These are phyloP conservation scores for Argyresthia albistria DNA, from an alignment of 2,888 invertebrate genomes.

Conservation along the genomic window DNA sequence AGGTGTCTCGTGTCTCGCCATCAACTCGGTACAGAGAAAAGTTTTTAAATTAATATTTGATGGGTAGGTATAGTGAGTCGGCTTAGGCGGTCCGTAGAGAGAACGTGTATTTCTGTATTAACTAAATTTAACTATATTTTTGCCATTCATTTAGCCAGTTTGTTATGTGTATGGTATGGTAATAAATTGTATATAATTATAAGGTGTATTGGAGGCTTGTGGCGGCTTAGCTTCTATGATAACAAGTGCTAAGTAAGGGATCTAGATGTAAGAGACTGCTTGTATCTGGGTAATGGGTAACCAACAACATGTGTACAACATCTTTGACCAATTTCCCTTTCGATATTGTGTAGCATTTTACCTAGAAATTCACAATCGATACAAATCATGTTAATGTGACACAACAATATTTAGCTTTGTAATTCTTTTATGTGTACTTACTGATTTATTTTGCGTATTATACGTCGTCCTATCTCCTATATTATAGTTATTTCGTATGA, in stretches of 20 bases:
- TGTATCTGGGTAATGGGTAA: slow-evolving; percentile 38
- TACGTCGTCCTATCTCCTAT: slow-evolving; percentile 39
- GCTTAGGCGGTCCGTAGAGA: slow-evolving; percentile 17
- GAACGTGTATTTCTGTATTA: slow-evolving; percentile 34
- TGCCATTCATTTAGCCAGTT: slow-evolving; percentile 46
- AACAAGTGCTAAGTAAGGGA: slow-evolving; percentile 46
- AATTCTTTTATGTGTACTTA: slow-evolving; percentile 37
- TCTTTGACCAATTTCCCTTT: slow-evolving; percentile 72
- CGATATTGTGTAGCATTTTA: slow-evolving; percentile 67
- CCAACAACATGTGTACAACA: slow-evolving; percentile 47
- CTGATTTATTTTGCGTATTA: slow-evolving; percentile 59
- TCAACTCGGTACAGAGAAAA: not conserved
- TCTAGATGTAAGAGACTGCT: slow-evolving; percentile 60
- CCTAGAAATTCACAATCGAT: slow-evolving; percentile 51
- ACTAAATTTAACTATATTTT: slow-evolving; percentile 35
- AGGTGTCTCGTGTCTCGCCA: no score
- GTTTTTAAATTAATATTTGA: not conserved
- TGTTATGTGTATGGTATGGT: slow-evolving; percentile 40
- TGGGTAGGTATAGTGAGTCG: slow-evolving; percentile 5
- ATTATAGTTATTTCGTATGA: slow-evolving; percentile 47
- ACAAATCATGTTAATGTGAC: slow-evolving; percentile 63
- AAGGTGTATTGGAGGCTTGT: slow-evolving; percentile 46
- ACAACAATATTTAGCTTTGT: slow-evolving; percentile 54
- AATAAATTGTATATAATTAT: slow-evolving; percentile 58
- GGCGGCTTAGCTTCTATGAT: slow-evolving; percentile 32